Percentiles rank a stretch among this genome's conserved stretches.
Conservation (phyloP, 2,797 vertebrate species). For the Alauda arvensis region DNA sequence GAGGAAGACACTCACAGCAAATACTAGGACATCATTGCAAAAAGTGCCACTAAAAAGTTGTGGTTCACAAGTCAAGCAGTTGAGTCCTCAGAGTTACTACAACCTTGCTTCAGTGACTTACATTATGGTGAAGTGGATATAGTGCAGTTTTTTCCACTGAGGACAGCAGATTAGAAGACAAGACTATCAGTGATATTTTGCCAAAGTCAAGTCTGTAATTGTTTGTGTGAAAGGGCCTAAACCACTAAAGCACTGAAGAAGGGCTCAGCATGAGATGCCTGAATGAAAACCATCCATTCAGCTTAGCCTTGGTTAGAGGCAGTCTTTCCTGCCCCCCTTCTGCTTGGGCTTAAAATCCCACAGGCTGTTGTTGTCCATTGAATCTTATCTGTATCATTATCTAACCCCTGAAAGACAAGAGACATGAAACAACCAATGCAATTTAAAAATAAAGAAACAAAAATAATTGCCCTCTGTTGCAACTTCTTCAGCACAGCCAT, state of each 20-base stretch:
- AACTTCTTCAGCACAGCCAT: neutral
- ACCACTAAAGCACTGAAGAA: neutral
- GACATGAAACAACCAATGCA: neutral
- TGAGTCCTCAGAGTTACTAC: neutral
- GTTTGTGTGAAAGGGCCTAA: neutral
- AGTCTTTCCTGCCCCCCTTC: neutral
- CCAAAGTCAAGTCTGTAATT: neutral
- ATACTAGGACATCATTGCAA: neutral
- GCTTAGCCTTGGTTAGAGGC: neutral
- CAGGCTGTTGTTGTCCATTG: neutral
- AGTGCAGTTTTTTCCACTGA: neutral
- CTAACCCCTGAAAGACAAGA: neutral
- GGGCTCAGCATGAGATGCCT: rapidly evolving
- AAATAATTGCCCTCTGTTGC: neutral
- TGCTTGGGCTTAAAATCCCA: neutral
- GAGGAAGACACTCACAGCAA: neutral
- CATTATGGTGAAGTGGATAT: neutral
- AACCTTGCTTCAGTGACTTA: neutral
- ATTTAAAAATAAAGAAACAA: neutral
- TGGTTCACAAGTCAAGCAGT: neutral
- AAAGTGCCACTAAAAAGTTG: neutral
- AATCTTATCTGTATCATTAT: neutral
- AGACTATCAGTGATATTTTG: neutral
- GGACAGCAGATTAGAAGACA: neutral
- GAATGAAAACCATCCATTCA: neutral